Conservation (phyloP, 2,888 invertebrate genomes). For the Drosophila histrio region DNA sequence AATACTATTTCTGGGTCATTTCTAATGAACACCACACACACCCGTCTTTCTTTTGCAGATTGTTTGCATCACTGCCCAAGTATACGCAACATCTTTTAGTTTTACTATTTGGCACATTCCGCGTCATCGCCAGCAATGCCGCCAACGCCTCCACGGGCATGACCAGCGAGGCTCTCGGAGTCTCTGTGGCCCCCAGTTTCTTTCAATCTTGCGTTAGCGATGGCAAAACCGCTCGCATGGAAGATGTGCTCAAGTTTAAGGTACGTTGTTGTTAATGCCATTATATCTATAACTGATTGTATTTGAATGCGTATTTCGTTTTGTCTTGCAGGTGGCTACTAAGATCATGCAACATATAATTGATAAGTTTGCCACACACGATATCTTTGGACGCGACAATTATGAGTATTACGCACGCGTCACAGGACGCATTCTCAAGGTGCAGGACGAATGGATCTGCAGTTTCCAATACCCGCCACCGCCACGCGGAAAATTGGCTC, state of each 20-base stretch:
- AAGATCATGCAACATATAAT: conserved; percentile 98
- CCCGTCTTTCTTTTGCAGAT: conserved; percentile 85
- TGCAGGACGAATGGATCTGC: conserved; percentile 98
- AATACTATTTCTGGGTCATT: conserved; percentile 18
- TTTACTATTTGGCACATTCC: conserved; percentile 97
- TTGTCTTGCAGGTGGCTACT: conserved; percentile 91
- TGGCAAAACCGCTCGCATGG: conserved; percentile 97
- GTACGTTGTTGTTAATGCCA: conserved; percentile 84
- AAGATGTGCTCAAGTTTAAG: conserved; percentile 97
- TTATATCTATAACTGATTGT: background rate
- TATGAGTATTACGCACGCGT: conserved; percentile 98
- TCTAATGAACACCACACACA: conserved; percentile 10
- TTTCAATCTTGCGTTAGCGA: conserved; percentile 98
- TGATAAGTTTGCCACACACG: conserved; percentile 97
- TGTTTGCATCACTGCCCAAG: conserved; percentile 93
- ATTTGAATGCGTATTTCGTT: background rate
- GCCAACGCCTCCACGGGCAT: conserved; percentile 95
- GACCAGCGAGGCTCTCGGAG: conserved; percentile 97
- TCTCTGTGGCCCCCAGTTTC: conserved; percentile 97
- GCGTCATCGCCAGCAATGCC: conserved; percentile 96
- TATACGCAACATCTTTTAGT: conserved; percentile 97
- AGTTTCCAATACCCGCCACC: conserved; percentile 95
- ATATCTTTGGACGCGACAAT: conserved; percentile 96
- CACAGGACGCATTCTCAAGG: conserved; percentile 95
- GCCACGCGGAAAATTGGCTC: conserved; percentile 87